A percentile compares a stretch with the other conserved stretches of the same genome.
These are phyloP conservation scores for Dendrocopos noguchii DNA, from an alignment of 2,113 vertebrate species.

Conservation along the genomic window DNA sequence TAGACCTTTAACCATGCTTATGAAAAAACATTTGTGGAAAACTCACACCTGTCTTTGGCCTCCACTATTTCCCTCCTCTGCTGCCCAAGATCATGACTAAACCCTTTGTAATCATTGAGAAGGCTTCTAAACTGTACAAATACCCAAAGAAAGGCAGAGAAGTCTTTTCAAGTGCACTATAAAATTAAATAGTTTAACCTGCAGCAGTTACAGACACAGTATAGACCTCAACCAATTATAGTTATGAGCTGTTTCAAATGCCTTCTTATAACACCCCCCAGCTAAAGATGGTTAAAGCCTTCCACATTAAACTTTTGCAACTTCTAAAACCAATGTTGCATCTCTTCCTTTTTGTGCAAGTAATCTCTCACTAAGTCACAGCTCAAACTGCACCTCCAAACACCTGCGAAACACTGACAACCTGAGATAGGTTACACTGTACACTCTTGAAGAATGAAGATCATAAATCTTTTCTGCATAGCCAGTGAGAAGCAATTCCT, in stretches of 20 bases:
- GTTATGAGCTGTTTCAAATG: not conserved
- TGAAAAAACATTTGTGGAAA: not conserved
- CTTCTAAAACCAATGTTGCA: not conserved
- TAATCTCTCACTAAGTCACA: not conserved
- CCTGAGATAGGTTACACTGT: fast-evolving
- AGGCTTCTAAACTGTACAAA: not conserved
- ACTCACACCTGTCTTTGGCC: not conserved
- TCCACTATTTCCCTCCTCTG: not conserved
- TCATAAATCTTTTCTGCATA: not conserved
- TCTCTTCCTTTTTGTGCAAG: not conserved
- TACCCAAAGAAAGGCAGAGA: not conserved
- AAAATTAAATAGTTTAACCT: not conserved
- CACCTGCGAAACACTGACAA: not conserved
- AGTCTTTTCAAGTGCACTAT: not conserved
- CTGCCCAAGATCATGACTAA: not conserved
- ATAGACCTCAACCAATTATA: not conserved
- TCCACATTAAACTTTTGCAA: not conserved
- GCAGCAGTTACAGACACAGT: not conserved
- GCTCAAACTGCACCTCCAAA: not conserved
- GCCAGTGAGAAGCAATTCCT: not conserved
- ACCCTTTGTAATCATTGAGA: not conserved
- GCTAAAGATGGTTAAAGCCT: not conserved
- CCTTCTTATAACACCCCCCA: not conserved
- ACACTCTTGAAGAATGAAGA: not conserved
- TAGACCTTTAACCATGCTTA: not conserved